Evolutionary conservation across 2,888 invertebrate species (phyloP).

Genomic region (Meteorus colon): DNA sequence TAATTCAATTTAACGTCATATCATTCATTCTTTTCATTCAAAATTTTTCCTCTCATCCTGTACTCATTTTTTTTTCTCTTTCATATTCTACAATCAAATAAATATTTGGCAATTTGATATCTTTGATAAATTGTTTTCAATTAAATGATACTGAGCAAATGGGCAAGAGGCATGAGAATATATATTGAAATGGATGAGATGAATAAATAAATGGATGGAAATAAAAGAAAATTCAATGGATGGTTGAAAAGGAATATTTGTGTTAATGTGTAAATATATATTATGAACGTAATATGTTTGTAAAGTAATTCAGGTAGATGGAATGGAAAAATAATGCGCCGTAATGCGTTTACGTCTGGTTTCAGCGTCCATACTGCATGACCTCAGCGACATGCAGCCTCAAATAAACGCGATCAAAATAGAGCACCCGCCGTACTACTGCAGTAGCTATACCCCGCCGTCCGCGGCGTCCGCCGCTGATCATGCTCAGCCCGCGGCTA

Average conservation of each 20-base stretch:
- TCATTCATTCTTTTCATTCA: neutral
- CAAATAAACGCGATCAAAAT: constrained; percentile 86
- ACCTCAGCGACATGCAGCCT: constrained; percentile 85
- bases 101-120: constrained; percentile 6
- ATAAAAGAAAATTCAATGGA: neutral
- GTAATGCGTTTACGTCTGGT: constrained; percentile 69
- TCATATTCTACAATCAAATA: neutral
- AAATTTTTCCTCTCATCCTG: neutral
- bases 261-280: constrained; percentile 1
- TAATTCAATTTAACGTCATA: neutral
- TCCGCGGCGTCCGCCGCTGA: constrained; percentile 76
- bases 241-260: neutral
- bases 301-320: constrained; percentile 27
- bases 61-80: neutral
- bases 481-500: constrained; percentile 72
- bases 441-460: constrained; percentile 86
- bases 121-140: constrained; percentile 1
- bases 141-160: neutral
- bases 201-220: neutral
- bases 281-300: constrained; percentile 15
- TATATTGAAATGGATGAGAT: constrained; percentile 29
- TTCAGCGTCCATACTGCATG: constrained; percentile 95
- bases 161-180: neutral
- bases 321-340: constrained; percentile 41
- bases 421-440: constrained; percentile 88